Evolutionary conservation across 2,888 invertebrate species (phyloP), one percentile per base, ranked within the genome.

Genomic region (Papilio protenor): DNA sequence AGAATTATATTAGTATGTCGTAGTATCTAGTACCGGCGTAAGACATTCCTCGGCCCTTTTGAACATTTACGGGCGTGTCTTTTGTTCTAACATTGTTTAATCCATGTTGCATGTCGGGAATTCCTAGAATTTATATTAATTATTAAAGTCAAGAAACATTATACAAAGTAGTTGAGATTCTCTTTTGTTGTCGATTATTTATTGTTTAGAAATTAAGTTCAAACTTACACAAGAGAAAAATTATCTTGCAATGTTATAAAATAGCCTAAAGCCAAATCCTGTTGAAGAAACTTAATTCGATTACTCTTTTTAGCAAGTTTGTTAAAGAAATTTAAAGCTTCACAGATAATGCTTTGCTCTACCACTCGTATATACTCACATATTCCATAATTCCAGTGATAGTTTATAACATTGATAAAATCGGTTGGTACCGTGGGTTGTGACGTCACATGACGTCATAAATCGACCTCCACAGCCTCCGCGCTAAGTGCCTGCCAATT

Each of bases 401-500:
- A 75, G 23, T 66, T 52, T 72, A 75, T 45, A 64, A 40, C 23
- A n/a, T 6, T 14, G 77, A 55, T 75, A 72, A 23, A 2, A 64
- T 64, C 78, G n/a, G 75, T 52, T 73, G 57, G 69, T 66, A 77
- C 61, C 21, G 3, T 10, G 49, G 52, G 4, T 8, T 8, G 21
- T 21, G 21, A 21, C 57, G 21, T 16, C 27, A 61, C 23, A 23
- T 23, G 59, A 23, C 57, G 70, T 75, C 78, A 72, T 78, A 75
- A 78, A 75, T 78, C 77, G 77, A 40, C 74, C 77, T 66, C 70
- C 77, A 55, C 75, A 61, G 64, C 49, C 69, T 49, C 61, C 47
- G 74, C 47, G 74, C 78, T 78, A 71, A 75, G 75, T 75, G 75
- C 71, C 64, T 52, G 72, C 72, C 75, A 78, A 75, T 78, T 75